Conservation (phyloP, 2,888 invertebrate genomes). For the Drosophila sordidapex region DNA sequence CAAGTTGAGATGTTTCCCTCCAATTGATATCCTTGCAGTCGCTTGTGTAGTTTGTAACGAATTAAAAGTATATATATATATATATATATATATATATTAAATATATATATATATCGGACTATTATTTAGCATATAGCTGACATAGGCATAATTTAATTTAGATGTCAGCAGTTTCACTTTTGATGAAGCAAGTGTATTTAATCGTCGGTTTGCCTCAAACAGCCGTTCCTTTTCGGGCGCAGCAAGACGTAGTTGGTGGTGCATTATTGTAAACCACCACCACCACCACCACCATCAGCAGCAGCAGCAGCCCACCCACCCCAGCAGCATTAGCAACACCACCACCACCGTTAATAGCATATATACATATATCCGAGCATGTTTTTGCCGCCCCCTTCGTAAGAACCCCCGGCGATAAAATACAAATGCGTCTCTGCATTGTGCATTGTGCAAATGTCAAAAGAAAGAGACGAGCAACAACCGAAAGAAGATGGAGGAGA, state of each 20-base stretch:
- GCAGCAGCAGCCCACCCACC: background rate
- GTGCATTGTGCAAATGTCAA: background rate
- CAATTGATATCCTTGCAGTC: conserved; percentile 1
- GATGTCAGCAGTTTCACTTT: background rate
- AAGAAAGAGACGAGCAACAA: background rate
- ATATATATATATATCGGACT: background rate
- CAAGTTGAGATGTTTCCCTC: conserved; percentile 30
- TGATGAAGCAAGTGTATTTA: background rate
- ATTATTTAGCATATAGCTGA: background rate
- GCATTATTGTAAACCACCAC: background rate
- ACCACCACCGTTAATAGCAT: background rate
- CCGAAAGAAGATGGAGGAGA: background rate
- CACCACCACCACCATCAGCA: background rate
- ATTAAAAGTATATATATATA: background rate
- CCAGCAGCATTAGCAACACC: background rate
- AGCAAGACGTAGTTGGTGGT: conserved; percentile 1
- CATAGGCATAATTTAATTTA: background rate
- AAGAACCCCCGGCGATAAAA: background rate
- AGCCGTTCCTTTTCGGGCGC: background rate
- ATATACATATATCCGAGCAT: background rate
- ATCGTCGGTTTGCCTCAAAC: background rate
- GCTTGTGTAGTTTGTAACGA: background rate
- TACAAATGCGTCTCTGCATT: background rate
- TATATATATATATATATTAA: background rate
- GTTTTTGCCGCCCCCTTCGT: background rate